A percentile compares a stretch with the other conserved stretches of the same genome.
These are phyloP conservation scores for Trematomus bernacchii DNA, from an alignment of 2,797 vertebrate genomes.

Conservation along the genomic window DNA sequence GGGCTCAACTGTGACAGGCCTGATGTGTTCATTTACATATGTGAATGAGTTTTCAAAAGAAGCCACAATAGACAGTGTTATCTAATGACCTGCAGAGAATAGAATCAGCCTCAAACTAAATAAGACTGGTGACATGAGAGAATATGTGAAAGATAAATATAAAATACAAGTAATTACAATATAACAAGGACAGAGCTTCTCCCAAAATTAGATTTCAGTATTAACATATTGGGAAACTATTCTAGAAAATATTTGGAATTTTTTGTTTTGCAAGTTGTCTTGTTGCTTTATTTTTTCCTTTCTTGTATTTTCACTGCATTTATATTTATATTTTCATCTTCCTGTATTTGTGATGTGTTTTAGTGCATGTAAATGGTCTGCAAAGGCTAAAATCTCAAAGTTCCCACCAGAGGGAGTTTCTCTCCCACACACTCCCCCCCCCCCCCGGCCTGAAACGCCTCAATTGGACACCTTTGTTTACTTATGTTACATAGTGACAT, in stretches of 20 bases:
- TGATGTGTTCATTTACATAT: slow-evolving; percentile 36
- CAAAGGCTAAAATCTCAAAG: too few relatives aligned
- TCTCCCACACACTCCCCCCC: too few relatives aligned
- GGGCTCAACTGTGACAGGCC: slow-evolving; percentile 24
- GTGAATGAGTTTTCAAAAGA: slow-evolving; percentile 33
- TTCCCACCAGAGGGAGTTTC: too few relatives aligned
- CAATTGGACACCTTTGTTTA: too few relatives aligned
- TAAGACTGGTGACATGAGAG: neutral
- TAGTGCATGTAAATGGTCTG: too few relatives aligned
- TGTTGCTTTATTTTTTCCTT: neutral
- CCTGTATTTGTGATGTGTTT: too few relatives aligned
- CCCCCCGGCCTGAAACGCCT: too few relatives aligned
- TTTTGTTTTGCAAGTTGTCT: slow-evolving; percentile 1
- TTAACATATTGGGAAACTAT: neutral
- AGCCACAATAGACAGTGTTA: neutral
- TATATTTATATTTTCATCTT: too few relatives aligned
- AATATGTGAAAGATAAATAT: neutral
- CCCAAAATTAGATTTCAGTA: neutral
- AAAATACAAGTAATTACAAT: neutral
- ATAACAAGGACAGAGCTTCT: neutral
- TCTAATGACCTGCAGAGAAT: slow-evolving; percentile 6
- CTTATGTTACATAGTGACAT: too few relatives aligned
- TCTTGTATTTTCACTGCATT: neutral
- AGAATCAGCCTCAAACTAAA: neutral
- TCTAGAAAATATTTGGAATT: neutral